Conservation (phyloP, 2,888 invertebrate species). For the Gymnocheta viridis region DNA sequence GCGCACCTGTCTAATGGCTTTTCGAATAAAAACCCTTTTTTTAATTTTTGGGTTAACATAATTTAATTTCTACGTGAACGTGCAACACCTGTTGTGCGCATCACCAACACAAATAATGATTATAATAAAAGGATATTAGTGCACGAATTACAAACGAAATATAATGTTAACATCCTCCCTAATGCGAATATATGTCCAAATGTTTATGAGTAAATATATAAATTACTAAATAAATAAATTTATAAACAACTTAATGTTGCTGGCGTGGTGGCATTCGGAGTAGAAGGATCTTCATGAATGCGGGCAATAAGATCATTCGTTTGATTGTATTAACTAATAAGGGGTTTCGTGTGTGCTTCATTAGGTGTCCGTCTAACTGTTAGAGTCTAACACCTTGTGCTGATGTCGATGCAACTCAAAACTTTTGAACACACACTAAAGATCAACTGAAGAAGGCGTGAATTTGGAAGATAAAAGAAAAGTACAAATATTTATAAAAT, state of each 20-base stretch:
- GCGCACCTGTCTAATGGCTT: constrained; percentile 63
- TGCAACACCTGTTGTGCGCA: constrained; percentile 68
- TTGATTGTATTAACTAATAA: neutral
- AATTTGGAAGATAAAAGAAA: constrained; percentile 38
- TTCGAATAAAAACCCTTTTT: constrained; percentile 25
- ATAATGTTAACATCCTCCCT: constrained; percentile 39
- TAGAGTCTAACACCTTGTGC: constrained; percentile 55
- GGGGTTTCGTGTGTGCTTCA: neutral
- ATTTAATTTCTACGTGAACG: constrained; percentile 31
- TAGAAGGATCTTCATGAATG: neutral
- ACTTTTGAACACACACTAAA: neutral
- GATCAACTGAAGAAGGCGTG: constrained; percentile 41
- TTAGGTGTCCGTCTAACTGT: constrained; percentile 56
- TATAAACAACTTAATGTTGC: constrained; percentile 40
- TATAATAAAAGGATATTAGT: constrained; percentile 55
- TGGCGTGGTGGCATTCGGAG: neutral
- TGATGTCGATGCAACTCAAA: neutral
- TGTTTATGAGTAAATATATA: constrained; percentile 26
- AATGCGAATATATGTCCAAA: constrained; percentile 40
- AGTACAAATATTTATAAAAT: constrained; percentile 52
- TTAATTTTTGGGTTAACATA: constrained; percentile 36
- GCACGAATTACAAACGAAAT: constrained; percentile 24
- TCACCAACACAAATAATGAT: constrained; percentile 48
- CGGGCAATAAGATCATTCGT: constrained; percentile 26
- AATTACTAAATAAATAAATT: constrained; percentile 43